phyloP scores from a whole-genome alignment of 1,140 invertebrate genomes.

The Euwallacea similis region DNA sequence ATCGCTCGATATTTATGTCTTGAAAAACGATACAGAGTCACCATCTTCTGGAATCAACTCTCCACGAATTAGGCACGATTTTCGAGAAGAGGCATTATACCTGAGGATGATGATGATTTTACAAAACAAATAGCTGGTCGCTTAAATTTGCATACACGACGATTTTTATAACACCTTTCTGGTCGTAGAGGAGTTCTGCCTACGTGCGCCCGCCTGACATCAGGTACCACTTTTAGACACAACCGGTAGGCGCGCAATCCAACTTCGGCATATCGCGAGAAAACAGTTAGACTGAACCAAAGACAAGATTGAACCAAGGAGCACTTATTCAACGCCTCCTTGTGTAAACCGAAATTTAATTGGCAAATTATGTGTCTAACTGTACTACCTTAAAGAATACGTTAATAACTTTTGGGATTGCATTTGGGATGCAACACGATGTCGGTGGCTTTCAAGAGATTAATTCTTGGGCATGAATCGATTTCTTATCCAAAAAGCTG shows the following conservation, averaged over 20 bases:
- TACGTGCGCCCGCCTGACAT: slow-evolving; percentile 14
- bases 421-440: not conserved
- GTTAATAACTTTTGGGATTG: not conserved
- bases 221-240: slow-evolving; percentile 22
- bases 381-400: not conserved
- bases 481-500: too few relatives aligned
- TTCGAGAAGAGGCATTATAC: not conserved
- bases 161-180: slow-evolving; percentile 21
- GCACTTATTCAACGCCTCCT: slow-evolving; percentile 25
- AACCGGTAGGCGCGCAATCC: slow-evolving; percentile 22
- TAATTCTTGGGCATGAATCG: too few relatives aligned
- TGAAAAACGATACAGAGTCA: too few relatives aligned
- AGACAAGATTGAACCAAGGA: slow-evolving; percentile 2
- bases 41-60: too few relatives aligned
- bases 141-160: slow-evolving; percentile 15
- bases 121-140: slow-evolving; percentile 10
- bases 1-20: too few relatives aligned
- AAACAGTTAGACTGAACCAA: slow-evolving; percentile 15
- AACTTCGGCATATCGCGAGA: slow-evolving; percentile 24
- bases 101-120: slow-evolving; percentile 5
- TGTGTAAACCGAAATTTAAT: slow-evolving; percentile 18
- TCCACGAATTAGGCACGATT: too few relatives aligned
- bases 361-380: not conserved
- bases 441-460: too few relatives aligned
- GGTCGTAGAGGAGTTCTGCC: slow-evolving; percentile 18